Evolutionary conservation across 2,888 invertebrate species (phyloP), one percentile per base, ranked within the genome.

Genomic region (Pollenia labialis): DNA sequence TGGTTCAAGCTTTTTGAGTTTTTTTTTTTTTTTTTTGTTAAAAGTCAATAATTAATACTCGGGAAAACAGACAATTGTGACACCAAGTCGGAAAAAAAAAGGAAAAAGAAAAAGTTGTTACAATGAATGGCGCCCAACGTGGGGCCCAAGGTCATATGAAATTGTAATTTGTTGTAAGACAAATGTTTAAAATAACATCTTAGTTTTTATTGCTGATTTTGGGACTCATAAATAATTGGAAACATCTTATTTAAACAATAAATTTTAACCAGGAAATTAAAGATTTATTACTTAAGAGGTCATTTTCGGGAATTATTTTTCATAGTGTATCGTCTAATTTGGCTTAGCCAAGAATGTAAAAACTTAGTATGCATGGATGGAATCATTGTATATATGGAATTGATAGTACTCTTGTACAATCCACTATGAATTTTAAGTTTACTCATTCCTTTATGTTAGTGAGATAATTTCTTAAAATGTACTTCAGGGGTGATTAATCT

Each of bases 401-500:
- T 6, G 1, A 40, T 42, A 40, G 4, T 40, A 40, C 42, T 60
- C 42, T 40, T n/a, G 2, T 60, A 42, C 42, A 40, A 60, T 60
- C 60, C 60, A 9, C 9, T 60, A 2, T 60, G 60, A 40, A 40
- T n/a, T n/a, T 40, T 14, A 40, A 42, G 42, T 60, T 7, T 60
- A n/a, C 42, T 60, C 40, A 60, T 60, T 60, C 60, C 60, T 60
- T 40, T 1, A 60, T 60, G 60, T 60, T 60, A 10, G 40, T 60
- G 32, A 60, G 9, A 40, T 60, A 60, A 10, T 60, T 40, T 9
- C 4, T 40, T 14, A 12, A 16, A 60, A 40, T n/a, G n/a, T 60
- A 32, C 32, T 60, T 40, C n/a, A 11, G 60, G 32, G 32, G n/a
- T 10, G 42, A 42, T n/a, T 60, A 40, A 42, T 60, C 12, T 42